Evolutionary conservation across 2,113 vertebrate genomes (phyloP).

Genomic region (Saguinus imperator): DNA sequence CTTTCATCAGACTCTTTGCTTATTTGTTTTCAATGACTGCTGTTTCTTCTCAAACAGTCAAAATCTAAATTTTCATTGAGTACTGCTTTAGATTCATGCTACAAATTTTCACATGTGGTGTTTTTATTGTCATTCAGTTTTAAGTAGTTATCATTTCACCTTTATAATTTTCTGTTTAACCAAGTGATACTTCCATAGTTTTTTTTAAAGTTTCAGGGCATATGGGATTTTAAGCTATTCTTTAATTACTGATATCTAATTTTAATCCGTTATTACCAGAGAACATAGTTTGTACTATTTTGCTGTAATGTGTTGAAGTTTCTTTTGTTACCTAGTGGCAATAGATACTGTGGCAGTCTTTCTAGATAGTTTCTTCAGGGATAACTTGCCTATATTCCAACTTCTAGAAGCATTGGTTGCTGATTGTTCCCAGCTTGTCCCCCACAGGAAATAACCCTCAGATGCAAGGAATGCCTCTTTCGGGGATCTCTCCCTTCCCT

Average conservation of each 20-base stretch:
- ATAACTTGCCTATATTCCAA: background rate
- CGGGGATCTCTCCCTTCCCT: background rate
- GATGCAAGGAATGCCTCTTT: background rate
- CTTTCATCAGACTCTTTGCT: background rate
- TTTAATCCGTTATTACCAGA: background rate
- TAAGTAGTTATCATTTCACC: background rate
- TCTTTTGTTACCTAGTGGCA: background rate
- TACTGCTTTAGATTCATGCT: background rate
- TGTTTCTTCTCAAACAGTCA: background rate
- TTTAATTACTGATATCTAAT: background rate
- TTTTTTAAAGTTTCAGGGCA: background rate
- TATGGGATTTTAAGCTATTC: background rate
- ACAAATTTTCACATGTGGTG: constrained; percentile 10
- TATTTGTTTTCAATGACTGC: background rate
- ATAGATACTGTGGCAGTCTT: background rate
- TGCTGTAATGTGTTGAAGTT: background rate
- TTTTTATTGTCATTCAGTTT: background rate
- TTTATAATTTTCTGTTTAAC: constrained; percentile 18
- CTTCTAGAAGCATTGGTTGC: background rate
- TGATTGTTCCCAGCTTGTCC: background rate
- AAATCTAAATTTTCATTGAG: background rate
- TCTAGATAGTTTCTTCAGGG: background rate
- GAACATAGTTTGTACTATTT: background rate
- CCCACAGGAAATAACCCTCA: background rate
- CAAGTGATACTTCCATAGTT: background rate